Evolutionary conservation across 2,113 vertebrate genomes (phyloP), one percentile per base, ranked within the genome.

Genomic region (Actinemys pallida): DNA sequence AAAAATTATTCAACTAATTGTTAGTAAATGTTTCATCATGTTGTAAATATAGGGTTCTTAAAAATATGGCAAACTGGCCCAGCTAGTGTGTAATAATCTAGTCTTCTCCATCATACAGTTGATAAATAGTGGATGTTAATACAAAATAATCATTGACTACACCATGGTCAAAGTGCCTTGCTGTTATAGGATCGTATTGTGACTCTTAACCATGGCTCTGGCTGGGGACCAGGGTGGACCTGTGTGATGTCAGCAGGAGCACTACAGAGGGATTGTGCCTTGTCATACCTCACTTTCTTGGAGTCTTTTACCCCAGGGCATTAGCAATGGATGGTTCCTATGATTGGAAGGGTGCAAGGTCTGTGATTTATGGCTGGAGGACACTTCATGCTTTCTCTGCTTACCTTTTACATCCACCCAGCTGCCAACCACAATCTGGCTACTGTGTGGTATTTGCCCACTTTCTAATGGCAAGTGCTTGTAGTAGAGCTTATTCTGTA

Each of bases 41-140:
- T 47, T 78, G 45, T 78, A 45, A 45, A 78, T 78, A 47, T 16
- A 78, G 42, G 6, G 10, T 75, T 75, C 6, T 47, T 78, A 47
- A 76, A 45, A 45, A 81, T 53, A 81, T 25, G 54, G 84, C 80
- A 89, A 92, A 93, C 80, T 0, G 0, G 83, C 56, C 88, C 56
- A 53, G 87, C 62, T 5, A 95, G 83, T 22, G 65, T 39, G n/a
- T 39, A 39, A 94, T 50, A 78, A 62, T 96, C 94, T 94, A 94
- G 84, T 76, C 39, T 81, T 91, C 57, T 86, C n/a, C 93, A n/a
- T 94, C 94, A 92, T 87, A 81, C 78, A 79, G 78, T 14, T 93
- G 78, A 75, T 96, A 96, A 97, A 93, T 81, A 92, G 84, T 91
- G 89, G 96, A 86, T 96, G 90, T 93, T 96, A 93, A 95, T 88